These are phyloP conservation scores for Panthera leo DNA, from an alignment of 2,113 vertebrate genomes.

Conservation along the genomic window DNA sequence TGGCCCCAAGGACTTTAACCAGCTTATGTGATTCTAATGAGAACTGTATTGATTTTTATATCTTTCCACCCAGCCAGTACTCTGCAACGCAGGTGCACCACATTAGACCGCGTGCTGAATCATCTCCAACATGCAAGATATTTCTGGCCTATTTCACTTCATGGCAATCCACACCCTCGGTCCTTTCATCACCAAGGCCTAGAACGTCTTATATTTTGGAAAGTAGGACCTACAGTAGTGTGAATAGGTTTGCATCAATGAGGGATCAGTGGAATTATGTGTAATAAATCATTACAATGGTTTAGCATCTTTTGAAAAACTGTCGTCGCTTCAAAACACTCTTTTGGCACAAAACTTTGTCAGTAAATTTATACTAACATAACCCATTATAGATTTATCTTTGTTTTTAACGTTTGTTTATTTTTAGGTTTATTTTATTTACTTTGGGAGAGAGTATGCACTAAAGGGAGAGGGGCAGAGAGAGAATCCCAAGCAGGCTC, in stretches of 20 bases:
- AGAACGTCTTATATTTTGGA: neutral
- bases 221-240: neutral
- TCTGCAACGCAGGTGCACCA: fast-evolving
- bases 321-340: constrained; percentile 75
- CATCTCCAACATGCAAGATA: fast-evolving
- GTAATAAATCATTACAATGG: constrained; percentile 62
- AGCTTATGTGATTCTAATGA: neutral
- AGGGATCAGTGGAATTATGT: neutral
- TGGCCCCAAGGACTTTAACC: neutral
- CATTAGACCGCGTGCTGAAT: fast-evolving
- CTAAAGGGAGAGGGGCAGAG: too few species aligned
- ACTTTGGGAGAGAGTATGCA: too few species aligned
- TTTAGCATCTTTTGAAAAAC: constrained; percentile 79
- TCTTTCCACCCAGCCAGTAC: neutral
- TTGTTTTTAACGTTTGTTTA: too few species aligned
- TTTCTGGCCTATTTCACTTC: fast-evolving
- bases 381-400: constrained; percentile 56
- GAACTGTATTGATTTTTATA: fast-evolving
- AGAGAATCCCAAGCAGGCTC: too few species aligned
- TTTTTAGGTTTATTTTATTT: too few species aligned
- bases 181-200: neutral
- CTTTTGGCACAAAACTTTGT: constrained; percentile 73
- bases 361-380: constrained; percentile 81
- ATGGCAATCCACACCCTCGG: neutral
- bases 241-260: neutral